phyloP scores from a whole-genome alignment of 2,888 invertebrate genomes.

The Dromius quadrimaculatus region DNA sequence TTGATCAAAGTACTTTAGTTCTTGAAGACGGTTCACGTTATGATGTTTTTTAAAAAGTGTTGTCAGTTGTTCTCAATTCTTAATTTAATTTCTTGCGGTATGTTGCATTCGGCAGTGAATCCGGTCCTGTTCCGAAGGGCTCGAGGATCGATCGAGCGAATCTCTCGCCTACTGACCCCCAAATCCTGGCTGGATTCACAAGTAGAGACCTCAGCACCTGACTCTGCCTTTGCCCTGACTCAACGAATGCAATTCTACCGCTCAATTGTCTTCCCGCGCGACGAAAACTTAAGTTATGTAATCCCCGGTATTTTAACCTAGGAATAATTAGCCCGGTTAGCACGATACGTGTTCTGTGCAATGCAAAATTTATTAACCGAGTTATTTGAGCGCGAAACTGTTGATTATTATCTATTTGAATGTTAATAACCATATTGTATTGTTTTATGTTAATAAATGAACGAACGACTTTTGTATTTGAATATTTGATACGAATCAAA shows the following conservation, averaged over 20 bases:
- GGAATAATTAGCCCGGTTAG: conserved; percentile 3
- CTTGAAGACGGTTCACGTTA: too few relatives aligned
- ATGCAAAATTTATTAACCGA: conserved; percentile 15
- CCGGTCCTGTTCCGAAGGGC: conserved; percentile 44
- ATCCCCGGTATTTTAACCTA: not conserved
- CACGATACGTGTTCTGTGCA: not conserved
- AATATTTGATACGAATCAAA: not conserved
- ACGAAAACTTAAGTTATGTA: conserved; percentile 13
- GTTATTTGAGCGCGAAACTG: not conserved
- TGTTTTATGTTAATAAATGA: not conserved
- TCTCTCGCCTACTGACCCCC: conserved; percentile 49
- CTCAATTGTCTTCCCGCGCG: conserved; percentile 33
- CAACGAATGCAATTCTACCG: conserved; percentile 25
- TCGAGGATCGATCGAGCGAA: conserved; percentile 51
- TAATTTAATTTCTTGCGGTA: conserved; percentile 16
- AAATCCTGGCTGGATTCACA: conserved; percentile 50
- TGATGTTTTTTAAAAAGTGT: too few relatives aligned
- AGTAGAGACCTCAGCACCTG: conserved; percentile 27
- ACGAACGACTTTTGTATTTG: not conserved
- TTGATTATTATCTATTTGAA: conserved; percentile 5
- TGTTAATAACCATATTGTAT: conserved; percentile 1
- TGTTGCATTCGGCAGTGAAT: conserved; percentile 24
- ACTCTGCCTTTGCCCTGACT: conserved; percentile 14
- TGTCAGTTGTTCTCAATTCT: too few relatives aligned
- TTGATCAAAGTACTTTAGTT: too few relatives aligned